A percentile compares a stretch with the other conserved stretches of the same genome.
These are phyloP conservation scores for Drosophila pectinifera DNA, from an alignment of 1,140 invertebrate species.

Conservation along the genomic window DNA sequence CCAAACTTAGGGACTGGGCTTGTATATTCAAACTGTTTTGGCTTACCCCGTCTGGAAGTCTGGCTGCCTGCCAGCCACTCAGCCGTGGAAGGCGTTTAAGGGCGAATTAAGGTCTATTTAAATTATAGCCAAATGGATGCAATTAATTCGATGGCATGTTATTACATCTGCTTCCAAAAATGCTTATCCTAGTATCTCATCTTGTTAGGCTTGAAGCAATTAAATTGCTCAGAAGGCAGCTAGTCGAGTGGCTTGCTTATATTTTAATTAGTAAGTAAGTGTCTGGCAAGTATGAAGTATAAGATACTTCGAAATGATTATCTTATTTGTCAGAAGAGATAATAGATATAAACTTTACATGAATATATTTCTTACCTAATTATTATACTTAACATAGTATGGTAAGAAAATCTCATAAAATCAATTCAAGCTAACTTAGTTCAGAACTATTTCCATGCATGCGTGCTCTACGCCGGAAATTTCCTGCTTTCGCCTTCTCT, in stretches of 20 bases:
- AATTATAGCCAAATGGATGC: conserved; percentile 5
- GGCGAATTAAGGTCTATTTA: conserved; percentile 18
- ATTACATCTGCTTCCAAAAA: not conserved
- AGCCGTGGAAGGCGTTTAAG: conserved; percentile 6
- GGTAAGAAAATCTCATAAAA: not conserved
- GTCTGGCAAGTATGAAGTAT: not conserved
- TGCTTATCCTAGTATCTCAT: not conserved
- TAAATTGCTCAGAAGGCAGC: not conserved
- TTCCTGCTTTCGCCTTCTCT: not conserved
- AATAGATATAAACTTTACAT: too few relatives aligned
- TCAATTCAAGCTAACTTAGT: not conserved
- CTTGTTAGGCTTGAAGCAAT: not conserved
- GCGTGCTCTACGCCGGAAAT: too few relatives aligned
- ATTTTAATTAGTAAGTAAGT: not conserved
- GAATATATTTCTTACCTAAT: too few relatives aligned
- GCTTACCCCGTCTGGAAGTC: conserved; percentile 14
- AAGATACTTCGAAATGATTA: too few relatives aligned
- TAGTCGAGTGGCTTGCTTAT: not conserved
- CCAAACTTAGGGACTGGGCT: not conserved
- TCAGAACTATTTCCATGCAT: accelerated
- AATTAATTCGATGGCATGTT: conserved; percentile 24
- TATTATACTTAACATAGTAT: too few relatives aligned
- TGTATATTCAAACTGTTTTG: conserved; percentile 28
- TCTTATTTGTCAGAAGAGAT: too few relatives aligned
- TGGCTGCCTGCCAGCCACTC: conserved; percentile 10